Evolutionary conservation across 2,797 vertebrate species (phyloP), one percentile per base, ranked within the genome.

Genomic region (Epinephelus awoara): DNA sequence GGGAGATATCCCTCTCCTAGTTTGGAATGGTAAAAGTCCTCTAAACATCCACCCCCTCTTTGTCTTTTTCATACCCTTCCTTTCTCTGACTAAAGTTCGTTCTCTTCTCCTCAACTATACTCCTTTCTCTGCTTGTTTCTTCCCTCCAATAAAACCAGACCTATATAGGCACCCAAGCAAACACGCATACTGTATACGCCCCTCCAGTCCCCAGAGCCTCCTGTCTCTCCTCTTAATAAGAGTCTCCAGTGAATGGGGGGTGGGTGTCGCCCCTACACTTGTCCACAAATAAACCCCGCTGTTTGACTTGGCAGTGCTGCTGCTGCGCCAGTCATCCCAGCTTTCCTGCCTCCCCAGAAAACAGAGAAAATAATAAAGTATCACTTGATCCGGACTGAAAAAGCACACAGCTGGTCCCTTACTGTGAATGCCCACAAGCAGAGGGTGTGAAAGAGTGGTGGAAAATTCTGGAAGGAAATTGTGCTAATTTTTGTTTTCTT

Each of bases 211-310:
- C 90, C 78, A 80, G 17, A 38, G 68, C 46, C 83, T 83, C 72
- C 71, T 38, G 63, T 79, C 61, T 83, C 78, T 75, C 23, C 72
- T 76, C 83, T 90, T 91, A 93, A 89, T 91, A 90, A 91, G 67
- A 64, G 69, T 77, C 76, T 85, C 62, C 34, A 59, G 68, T 54
- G 69, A 85, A 70, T 84, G 44, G 47, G 66, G 66, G 70, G 65
- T 13, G 82, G 72, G 64, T 72, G 83, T 88, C 77, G 46, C 73
- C 81, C 59, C 78, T 79, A 82, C 92, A 93, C 93, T 94, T 94
- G 92, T 94, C 91, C 88, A 94, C 90, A 93, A 93, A 94, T 93
- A 95, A 93, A 90, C 86, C 90, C 83, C 27, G 59, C 84, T 94
- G 93, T 95, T 95, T 94, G 89, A 90, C 90, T 95, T 94, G 92